Evolutionary conservation across 2,797 vertebrate species (phyloP), one percentile per base, ranked within the genome.

Genomic region (Moxostoma hubbsi): DNA sequence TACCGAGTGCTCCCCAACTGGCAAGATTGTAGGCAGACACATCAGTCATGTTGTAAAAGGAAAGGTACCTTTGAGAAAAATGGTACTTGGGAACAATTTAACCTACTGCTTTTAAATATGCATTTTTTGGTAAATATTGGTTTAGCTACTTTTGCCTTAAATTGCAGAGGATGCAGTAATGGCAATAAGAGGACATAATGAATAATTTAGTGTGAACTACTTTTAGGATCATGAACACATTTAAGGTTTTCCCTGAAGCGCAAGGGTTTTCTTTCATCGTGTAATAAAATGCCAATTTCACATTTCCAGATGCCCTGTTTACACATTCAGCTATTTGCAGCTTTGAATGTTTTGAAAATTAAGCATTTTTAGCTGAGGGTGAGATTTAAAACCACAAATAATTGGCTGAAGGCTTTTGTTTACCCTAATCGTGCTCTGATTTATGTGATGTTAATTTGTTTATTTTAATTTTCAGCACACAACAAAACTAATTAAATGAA

Each of bases 11-110:
- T 24, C 62, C 58, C 9, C 49, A 55, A 18, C 36, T 70, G 58
- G 70, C 50, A 11, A 49, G 15, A 71, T n/a, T 63, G 36, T 46
- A 47, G 24, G 15, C 15, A 16, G 36, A 63, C 15, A 6, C 15
- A 78, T 78, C 36, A 46, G 75, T 70, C 58, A 63, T 9, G 63
- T 45, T 13, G 55, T 24, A 11, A 59, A 77, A 59, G 18, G 9
- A 45, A 71, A 46, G 9, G 24, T 62, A 5, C 24, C 15, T 15
- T 55, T 78, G 67, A 71, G 62, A 15, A 46, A 9, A 51, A 50
- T 12, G 3, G 57, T 12, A 69, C 46, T 61, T 16, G 7, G 36
- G 36, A 36, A 36, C 3, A n/a, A n/a, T 36, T 36, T 36, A 36
- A 36, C 36, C 36, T 36, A 36, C 36, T 36, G 36, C 36, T 36